These are phyloP conservation scores for Nebria salina DNA, from an alignment of 2,888 invertebrate species.

Conservation along the genomic window DNA sequence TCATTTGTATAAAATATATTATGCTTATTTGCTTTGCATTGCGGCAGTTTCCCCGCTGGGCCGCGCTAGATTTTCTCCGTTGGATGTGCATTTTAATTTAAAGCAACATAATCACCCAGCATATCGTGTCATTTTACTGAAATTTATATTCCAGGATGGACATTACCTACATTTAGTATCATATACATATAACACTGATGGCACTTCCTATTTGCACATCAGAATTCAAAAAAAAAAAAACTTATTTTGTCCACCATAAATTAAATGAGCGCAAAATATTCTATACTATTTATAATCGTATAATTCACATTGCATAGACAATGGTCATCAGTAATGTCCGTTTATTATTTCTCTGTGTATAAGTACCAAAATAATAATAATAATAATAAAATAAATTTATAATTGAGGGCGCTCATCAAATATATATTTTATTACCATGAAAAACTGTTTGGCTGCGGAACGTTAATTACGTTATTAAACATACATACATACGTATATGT, in stretches of 20 bases:
- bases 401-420: slow-evolving; percentile 21
- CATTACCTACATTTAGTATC: neutral
- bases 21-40: slow-evolving; percentile 14
- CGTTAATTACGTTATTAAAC: slow-evolving; percentile 23
- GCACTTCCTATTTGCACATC: neutral
- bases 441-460: neutral
- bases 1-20: slow-evolving; percentile 27
- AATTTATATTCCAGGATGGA: slow-evolving; percentile 6
- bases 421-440: slow-evolving; percentile 16
- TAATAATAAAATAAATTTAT: slow-evolving; percentile 10
- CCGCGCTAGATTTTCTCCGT: neutral
- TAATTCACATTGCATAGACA: too few species aligned
- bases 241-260: too few species aligned
- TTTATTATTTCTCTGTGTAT: too few species aligned
- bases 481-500: neutral
- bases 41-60: slow-evolving; percentile 12
- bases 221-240: neutral
- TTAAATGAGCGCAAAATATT: too few species aligned
- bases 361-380: neutral
- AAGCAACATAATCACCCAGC: neutral
- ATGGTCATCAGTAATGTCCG: too few species aligned
- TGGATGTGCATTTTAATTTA: slow-evolving; percentile 10
- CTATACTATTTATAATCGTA: too few species aligned
- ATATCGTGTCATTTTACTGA: neutral
- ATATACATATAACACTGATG: neutral